Conservation (phyloP, 2,888 invertebrate genomes). For the Ectobius pallidus region DNA sequence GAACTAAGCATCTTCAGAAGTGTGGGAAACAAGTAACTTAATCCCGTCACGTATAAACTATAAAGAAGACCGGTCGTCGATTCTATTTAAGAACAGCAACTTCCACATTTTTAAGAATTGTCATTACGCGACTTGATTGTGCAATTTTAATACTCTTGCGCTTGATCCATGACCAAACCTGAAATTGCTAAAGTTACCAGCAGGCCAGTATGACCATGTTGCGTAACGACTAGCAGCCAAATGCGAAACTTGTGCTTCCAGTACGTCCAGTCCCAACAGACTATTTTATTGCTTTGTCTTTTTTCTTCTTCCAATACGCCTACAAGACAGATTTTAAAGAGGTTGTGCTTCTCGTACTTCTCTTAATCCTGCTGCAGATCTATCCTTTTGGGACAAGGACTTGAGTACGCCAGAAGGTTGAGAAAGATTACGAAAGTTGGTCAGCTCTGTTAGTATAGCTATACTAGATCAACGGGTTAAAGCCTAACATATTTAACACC, state of each 20-base stretch:
- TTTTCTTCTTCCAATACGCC: not conserved
- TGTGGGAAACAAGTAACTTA: too few species aligned
- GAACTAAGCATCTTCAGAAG: not conserved
- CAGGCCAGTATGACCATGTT: not conserved
- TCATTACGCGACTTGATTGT: not conserved
- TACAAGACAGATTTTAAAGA: not conserved
- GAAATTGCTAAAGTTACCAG: slow-evolving; percentile 3
- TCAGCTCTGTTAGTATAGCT: not conserved
- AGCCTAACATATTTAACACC: not conserved
- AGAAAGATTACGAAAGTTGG: slow-evolving; percentile 13
- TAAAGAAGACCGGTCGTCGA: too few species aligned
- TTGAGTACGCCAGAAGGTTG: slow-evolving; percentile 8
- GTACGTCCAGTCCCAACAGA: slow-evolving; percentile 1
- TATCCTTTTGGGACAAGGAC: slow-evolving; percentile 29
- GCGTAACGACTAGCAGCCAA: slow-evolving; percentile 1
- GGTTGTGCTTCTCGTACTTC: too few species aligned
- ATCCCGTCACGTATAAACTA: too few species aligned
- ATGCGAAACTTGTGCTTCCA: slow-evolving; percentile 23
- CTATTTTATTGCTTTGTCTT: not conserved
- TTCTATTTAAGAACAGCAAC: not conserved
- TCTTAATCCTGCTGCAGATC: not conserved
- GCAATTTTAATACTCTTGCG: slow-evolving; percentile 6
- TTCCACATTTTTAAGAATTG: not conserved
- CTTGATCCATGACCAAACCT: slow-evolving; percentile 26
- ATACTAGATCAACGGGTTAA: not conserved